Conservation (phyloP, 2,888 invertebrate species). For the Erynnis tages region DNA sequence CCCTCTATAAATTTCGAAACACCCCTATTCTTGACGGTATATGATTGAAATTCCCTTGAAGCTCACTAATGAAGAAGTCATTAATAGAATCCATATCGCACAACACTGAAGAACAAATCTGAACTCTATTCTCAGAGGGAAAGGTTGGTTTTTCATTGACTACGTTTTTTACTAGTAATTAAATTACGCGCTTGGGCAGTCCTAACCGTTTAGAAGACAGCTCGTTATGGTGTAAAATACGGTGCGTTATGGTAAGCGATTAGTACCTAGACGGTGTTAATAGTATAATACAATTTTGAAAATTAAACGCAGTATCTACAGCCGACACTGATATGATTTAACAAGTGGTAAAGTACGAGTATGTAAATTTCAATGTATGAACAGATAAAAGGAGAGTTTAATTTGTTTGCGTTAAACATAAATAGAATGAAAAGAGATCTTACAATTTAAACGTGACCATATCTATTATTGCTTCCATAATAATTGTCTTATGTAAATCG, state of each 20-base stretch:
- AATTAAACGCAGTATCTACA: too few species aligned
- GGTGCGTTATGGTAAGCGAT: constrained; percentile 19
- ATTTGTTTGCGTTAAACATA: too few species aligned
- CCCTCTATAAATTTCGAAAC: constrained; percentile 25
- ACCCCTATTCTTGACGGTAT: constrained; percentile 21
- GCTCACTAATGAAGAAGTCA: constrained; percentile 35
- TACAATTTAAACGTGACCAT: too few species aligned
- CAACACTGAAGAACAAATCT: constrained; percentile 22
- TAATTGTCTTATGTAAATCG: too few species aligned
- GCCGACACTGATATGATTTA: too few species aligned
- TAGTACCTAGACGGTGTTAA: constrained; percentile 10
- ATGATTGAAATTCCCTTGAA: constrained; percentile 30
- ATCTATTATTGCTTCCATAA: too few species aligned
- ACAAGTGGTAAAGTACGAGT: too few species aligned
- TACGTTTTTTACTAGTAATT: constrained; percentile 25
- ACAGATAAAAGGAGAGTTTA: too few species aligned
- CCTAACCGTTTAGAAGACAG: constrained; percentile 46
- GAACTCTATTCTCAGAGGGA: constrained; percentile 1
- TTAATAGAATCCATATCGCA: constrained; percentile 39
- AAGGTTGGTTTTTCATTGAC: constrained; percentile 26
- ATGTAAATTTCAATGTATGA: too few species aligned
- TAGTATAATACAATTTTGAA: constrained; percentile 3
- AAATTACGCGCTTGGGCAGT: constrained; percentile 42
- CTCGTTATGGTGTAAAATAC: constrained; percentile 32
- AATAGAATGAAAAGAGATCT: too few species aligned